Percentiles rank a stretch among this genome's conserved stretches.
phyloP scores from a whole-genome alignment of 2,797 vertebrate species.

The Cynodonichthys magdalenae region DNA sequence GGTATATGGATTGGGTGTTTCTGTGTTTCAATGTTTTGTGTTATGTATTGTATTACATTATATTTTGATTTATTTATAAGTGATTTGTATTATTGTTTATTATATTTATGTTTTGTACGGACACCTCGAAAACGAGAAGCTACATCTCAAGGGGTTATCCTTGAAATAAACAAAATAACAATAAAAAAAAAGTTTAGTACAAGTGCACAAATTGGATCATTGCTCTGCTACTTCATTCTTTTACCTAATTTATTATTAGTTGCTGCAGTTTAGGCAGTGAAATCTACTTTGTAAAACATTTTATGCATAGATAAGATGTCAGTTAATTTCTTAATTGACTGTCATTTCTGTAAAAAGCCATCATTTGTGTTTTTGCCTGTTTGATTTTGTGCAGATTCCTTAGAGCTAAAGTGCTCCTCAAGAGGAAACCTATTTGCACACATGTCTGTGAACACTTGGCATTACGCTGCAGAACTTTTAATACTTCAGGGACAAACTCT shows the following conservation, averaged over 20 bases:
- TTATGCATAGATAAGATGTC: background rate
- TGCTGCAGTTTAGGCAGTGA: background rate
- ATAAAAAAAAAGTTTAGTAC: background rate
- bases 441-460: slow-evolving; percentile 44
- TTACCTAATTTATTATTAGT: background rate
- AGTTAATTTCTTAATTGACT: slow-evolving; percentile 6
- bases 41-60: no score
- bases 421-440: slow-evolving; percentile 33
- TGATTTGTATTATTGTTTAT: no score
- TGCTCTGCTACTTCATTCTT: slow-evolving; percentile 1
- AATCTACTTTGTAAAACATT: background rate
- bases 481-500: slow-evolving; percentile 20
- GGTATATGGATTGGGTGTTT: no score
- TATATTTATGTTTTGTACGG: no score
- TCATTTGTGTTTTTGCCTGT: background rate
- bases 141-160: no score
- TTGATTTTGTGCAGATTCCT: slow-evolving; percentile 2
- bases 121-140: no score
- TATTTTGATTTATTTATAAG: no score
- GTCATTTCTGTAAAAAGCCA: background rate
- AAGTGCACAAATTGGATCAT: slow-evolving; percentile 29
- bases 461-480: slow-evolving; percentile 31
- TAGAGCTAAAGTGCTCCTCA: slow-evolving; percentile 19
- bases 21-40: no score
- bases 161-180: no score